phyloP scores from a whole-genome alignment of 1,140 invertebrate genomes.

The Ectropis grisescens region DNA sequence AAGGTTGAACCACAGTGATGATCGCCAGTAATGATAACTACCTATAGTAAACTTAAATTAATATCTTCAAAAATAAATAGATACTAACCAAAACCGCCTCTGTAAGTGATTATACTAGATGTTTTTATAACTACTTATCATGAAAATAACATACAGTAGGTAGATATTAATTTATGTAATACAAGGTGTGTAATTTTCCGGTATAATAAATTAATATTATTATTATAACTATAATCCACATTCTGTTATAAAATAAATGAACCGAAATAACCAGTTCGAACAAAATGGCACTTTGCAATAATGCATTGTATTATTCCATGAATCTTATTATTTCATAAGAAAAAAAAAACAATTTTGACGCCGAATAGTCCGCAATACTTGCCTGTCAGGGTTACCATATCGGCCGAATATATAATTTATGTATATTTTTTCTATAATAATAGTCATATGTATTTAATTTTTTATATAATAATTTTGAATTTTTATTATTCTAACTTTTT shows the following conservation, averaged over 20 bases:
- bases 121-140: constrained; percentile 56
- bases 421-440: constrained; percentile 66
- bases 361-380: constrained; percentile 61
- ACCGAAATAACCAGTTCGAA: constrained; percentile 40
- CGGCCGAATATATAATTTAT: constrained; percentile 66
- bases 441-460: constrained; percentile 65
- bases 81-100: constrained; percentile 46
- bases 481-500: constrained; percentile 59
- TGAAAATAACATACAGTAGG: constrained; percentile 48
- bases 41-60: constrained; percentile 28
- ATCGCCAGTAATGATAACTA: constrained; percentile 33
- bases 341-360: constrained; percentile 60
- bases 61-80: no score
- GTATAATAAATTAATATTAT: constrained; percentile 57
- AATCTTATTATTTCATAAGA: constrained; percentile 1
- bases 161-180: constrained; percentile 52
- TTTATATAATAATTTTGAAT: constrained; percentile 69
- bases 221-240: constrained; percentile 58
- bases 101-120: constrained; percentile 39
- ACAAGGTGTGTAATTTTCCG: constrained; percentile 44
- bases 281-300: constrained; percentile 58
- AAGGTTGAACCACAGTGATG: no score
- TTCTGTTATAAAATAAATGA: constrained; percentile 43
- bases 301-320: constrained; percentile 24
- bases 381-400: constrained; percentile 65